Conservation (phyloP, 1,140 invertebrate genomes). For the Acromyrmex heyeri region DNA sequence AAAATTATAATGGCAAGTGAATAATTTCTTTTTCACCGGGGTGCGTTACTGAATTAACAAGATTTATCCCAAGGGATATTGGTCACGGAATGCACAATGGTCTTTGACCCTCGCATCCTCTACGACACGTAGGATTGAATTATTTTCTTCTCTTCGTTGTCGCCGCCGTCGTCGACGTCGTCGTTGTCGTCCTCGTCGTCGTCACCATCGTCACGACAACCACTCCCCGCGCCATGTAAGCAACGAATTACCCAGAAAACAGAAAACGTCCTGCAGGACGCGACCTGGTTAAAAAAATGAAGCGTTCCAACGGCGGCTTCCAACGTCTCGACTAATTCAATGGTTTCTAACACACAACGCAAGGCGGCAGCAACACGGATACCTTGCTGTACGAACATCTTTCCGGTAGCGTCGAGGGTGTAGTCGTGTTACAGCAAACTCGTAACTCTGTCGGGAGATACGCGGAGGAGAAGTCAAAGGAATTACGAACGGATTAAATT, state of each 20-base stretch:
- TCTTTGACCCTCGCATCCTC: conserved; percentile 56
- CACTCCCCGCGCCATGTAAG: conserved; percentile 34
- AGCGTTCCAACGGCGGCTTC: conserved; percentile 30
- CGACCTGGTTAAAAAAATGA: conserved; percentile 11
- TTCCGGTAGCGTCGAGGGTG: conserved; percentile 15
- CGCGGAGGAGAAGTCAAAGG: conserved; percentile 12
- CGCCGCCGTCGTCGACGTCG: background rate
- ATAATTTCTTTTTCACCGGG: conserved; percentile 21
- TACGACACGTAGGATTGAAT: conserved; percentile 61
- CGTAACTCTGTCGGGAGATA: conserved; percentile 3
- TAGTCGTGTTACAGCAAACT: conserved; percentile 22
- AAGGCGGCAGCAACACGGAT: conserved; percentile 9
- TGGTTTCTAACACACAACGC: conserved; percentile 33
- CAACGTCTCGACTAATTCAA: conserved; percentile 59
- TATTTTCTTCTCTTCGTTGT: conserved; percentile 48
- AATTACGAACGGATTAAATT: conserved; percentile 26
- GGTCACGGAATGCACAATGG: background rate
- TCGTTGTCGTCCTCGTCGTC: background rate
- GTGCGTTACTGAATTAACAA: conserved; percentile 57
- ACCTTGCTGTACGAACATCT: conserved; percentile 25
- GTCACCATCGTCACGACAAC: conserved; percentile 25
- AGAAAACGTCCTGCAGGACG: conserved; percentile 35
- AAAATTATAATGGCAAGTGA: conserved; percentile 4
- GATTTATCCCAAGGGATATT: conserved; percentile 55
- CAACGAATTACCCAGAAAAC: conserved; percentile 63